Base-by-base conservation (phyloP, 2,797 vertebrate genomes). In the Numenius phaeopus region DNA sequence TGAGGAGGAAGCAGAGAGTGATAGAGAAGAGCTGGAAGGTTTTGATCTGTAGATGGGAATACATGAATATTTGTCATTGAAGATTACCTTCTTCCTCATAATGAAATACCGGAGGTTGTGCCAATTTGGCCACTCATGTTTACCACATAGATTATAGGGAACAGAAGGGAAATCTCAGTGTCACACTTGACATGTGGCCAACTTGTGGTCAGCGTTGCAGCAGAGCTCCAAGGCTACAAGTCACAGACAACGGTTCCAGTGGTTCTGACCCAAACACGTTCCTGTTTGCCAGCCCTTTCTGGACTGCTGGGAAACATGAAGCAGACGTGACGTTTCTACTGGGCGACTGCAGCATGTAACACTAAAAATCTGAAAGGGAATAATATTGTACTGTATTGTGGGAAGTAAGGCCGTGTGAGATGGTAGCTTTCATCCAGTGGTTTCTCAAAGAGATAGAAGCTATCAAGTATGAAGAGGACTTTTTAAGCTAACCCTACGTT, bases 161-260 rank as follows among this genome's bases (percentile, higher is more conserved):
- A 18, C 55, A 77, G 61, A 83, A 76, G 17, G 32, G 39, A 55
- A 47, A 70, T 85, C 32, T 86, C 30, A 11, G 20, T 58, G n/a
- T 54, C 27, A 23, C 23, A 4, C 27, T 58, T 67, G 11, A 9
- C 42, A 5, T 5, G 11, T 5, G 7, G 49, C 39, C 1, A 4
- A 26, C 16, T 8, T 82, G 11, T 42, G 47, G 30, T 55, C 37
- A 62, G 58, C 11, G 0, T 7, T 52, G 10, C 0, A 0, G 9
- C 0, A 0, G 37, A 14, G 13, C 57, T 84, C 26, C 5, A 3
- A 11, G 39, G 24, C 34, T 32, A 3, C 14, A 37, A 29, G 44
- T 44, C 17, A 1, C 4, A 16, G 34, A 20, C 4, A 3, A 4
- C 0, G 4, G 34, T 81, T 87, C 42, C 86, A 24, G 10, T 57